Base-by-base conservation (phyloP, 2,888 invertebrate species). In the Ectobius pallidus region DNA sequence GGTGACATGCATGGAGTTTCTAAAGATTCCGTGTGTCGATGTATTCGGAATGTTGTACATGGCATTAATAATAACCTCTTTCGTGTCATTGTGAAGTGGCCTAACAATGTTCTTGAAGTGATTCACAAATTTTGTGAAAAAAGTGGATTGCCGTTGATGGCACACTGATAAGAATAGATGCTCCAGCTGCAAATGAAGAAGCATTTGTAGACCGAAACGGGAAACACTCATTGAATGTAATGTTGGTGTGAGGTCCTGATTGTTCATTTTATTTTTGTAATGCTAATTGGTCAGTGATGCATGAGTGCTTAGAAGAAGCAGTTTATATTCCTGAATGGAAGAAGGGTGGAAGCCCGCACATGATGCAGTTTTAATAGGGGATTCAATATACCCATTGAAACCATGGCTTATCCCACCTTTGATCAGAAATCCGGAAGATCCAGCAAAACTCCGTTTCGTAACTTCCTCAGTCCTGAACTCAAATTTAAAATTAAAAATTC, bases 11-110 rank as follows among this genome's bases (percentile, higher is more conserved):
- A n/a, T n/a, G n/a, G n/a, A n/a, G n/a, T n/a, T 65, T 65, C 34
- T 22, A 65, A 65, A 65, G 6, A 6, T 3, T 39, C 34, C 18
- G 65, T 65, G 32, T 65, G 42, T 39, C 32, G 65, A 65, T 20
- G 18, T 20, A 3, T 39, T 9, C 39, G 20, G 9, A 65, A 25
- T 18, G 42, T 34, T 65, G 42, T 65, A 14, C 16, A 32, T 25
- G 18, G 22, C 9, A 25, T 34, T 14, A 65, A 65, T 34, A 25
- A 34, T 39, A 20, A 1, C 0, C 39, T 65, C 1, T 20, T 42
- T 42, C 9, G 20, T 18, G 42, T 39, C 20, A 34, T 7, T 39
- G 34, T 65, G 14, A 20, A 42, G 14, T 65, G 34, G 65, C 65
- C 42, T 22, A 42, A 18, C n/a, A 18, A 65, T 25, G 18, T 18